Conservation (phyloP, 2,113 vertebrate genomes). For the Sinocyclocheilus grahami region DNA sequence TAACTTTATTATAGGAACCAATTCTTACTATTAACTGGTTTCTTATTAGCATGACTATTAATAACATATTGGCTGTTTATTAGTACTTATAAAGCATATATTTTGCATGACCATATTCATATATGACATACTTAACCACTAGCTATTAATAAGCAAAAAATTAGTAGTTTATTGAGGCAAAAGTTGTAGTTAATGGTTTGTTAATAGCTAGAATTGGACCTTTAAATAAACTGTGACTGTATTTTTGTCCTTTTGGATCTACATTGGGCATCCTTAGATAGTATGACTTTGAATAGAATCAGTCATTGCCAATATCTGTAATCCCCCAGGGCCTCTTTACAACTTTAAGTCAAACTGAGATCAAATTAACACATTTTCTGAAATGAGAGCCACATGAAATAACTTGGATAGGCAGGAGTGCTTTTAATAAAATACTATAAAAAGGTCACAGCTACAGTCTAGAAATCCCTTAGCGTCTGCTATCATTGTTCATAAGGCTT, state of each 20-base stretch:
- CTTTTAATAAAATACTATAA: constrained; percentile 5
- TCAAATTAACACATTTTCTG: neutral
- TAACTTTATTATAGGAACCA: neutral
- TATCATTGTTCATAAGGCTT: constrained; percentile 31
- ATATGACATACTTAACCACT: too few species aligned
- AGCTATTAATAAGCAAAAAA: too few species aligned
- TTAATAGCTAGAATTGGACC: too few species aligned
- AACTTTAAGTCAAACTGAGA: neutral
- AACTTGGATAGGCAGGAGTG: neutral
- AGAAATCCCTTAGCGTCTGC: neutral
- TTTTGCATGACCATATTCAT: too few species aligned
- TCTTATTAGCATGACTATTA: too few species aligned
- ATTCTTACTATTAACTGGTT: too few species aligned
- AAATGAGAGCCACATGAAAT: neutral
- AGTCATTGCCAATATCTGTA: neutral
- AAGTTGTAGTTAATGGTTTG: too few species aligned
- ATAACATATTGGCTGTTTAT: too few species aligned
- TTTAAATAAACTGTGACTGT: too few species aligned
- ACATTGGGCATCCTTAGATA: neutral
- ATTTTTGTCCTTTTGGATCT: neutral
- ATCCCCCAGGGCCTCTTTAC: neutral
- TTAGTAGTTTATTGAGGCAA: too few species aligned
- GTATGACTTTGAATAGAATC: neutral
- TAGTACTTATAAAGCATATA: too few species aligned
- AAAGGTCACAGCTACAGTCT: constrained; percentile 14